Percentiles rank a stretch among this genome's conserved stretches.
Conservation (phyloP, 2,113 vertebrate genomes). For the Columba janthina region DNA sequence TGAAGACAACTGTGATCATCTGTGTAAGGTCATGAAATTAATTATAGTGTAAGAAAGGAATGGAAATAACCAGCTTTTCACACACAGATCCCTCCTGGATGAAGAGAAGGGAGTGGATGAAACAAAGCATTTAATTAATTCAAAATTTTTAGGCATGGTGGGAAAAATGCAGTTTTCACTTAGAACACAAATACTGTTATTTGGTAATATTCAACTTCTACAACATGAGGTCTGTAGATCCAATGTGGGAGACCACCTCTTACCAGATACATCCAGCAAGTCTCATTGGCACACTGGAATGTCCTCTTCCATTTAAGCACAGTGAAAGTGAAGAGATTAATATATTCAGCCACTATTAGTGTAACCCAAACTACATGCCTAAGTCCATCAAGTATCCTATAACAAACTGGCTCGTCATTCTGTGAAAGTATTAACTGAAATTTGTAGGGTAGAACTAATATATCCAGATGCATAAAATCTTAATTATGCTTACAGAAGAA, state of each 20-base stretch:
- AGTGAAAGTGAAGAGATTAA: background rate
- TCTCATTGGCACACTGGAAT: background rate
- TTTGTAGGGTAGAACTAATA: background rate
- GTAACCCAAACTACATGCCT: background rate
- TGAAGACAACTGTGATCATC: background rate
- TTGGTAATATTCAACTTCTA: background rate
- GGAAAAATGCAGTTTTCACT: background rate
- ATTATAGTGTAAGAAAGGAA: background rate
- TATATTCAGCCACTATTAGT: background rate
- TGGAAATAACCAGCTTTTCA: background rate
- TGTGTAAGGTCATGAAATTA: background rate
- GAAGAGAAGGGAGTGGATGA: background rate
- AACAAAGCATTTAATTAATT: background rate
- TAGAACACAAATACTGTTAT: background rate
- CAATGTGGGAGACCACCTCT: background rate
- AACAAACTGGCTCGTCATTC: background rate
- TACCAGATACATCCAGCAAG: background rate
- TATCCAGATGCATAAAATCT: conserved; percentile 3
- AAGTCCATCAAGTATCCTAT: background rate
- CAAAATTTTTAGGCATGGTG: background rate
- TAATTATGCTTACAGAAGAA: conserved; percentile 26
- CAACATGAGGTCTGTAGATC: background rate
- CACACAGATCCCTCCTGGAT: background rate
- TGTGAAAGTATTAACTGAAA: background rate
- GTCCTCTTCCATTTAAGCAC: background rate